These are phyloP conservation scores for Clostera curtula DNA, from an alignment of 2,888 invertebrate genomes.

Conservation along the genomic window DNA sequence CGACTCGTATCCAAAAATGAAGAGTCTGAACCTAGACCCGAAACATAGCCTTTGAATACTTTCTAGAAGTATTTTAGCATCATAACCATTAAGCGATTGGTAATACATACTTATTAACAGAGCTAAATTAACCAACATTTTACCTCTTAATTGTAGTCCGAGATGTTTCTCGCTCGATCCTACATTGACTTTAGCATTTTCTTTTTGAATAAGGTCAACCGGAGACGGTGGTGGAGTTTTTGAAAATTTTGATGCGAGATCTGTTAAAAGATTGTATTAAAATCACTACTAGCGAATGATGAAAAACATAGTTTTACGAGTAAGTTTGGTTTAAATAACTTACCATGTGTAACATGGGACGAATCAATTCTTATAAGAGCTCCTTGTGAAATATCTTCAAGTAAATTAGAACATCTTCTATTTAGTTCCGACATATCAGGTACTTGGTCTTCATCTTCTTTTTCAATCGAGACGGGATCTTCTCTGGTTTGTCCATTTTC, in stretches of 20 bases:
- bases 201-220: constrained; percentile 75
- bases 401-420: constrained; percentile 64
- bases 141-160: constrained; percentile 69
- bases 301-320: too few relatives aligned
- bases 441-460: constrained; percentile 36
- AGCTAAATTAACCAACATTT: background rate
- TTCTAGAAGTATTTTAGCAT: background rate
- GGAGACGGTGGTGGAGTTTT: constrained; percentile 83
- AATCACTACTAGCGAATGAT: too few relatives aligned
- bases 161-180: constrained; percentile 46
- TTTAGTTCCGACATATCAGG: constrained; percentile 67
- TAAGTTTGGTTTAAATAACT: constrained; percentile 14
- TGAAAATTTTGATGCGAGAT: constrained; percentile 77
- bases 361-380: constrained; percentile 67
- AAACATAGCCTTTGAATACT: constrained; percentile 23
- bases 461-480: constrained; percentile 6
- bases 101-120: background rate
- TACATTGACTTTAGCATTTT: constrained; percentile 62
- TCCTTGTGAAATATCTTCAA: constrained; percentile 70
- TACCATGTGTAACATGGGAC: constrained; percentile 65
- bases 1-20: constrained; percentile 65
- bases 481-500: constrained; percentile 9
- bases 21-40: constrained; percentile 59
- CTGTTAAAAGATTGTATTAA: constrained; percentile 49
- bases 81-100: background rate